phyloP scores from a whole-genome alignment of 2,797 vertebrate genomes.

The Ctenopoma kingsleyae region DNA sequence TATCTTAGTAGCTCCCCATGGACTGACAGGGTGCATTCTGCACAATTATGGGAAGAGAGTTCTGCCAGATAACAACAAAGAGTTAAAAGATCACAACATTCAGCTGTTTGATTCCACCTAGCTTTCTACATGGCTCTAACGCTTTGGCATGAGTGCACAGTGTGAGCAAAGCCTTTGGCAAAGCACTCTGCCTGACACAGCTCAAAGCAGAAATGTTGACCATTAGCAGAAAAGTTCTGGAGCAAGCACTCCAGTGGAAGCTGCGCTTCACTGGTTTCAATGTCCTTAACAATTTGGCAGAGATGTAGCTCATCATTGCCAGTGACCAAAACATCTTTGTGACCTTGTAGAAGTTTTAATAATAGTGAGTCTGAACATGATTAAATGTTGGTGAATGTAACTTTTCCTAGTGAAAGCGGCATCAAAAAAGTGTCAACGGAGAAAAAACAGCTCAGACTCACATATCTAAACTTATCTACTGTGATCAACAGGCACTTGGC shows the following conservation, averaged over 20 bases:
- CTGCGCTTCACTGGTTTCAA: slow-evolving; percentile 53
- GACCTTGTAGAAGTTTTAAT: slow-evolving; percentile 15
- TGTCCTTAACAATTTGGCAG: slow-evolving; percentile 52
- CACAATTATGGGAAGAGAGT: slow-evolving; percentile 19
- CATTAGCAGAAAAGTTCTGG: slow-evolving; percentile 70
- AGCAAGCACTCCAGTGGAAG: slow-evolving; percentile 51
- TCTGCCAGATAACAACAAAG: slow-evolving; percentile 13
- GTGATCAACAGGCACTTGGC: slow-evolving; percentile 66
- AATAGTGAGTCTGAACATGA: slow-evolving; percentile 10
- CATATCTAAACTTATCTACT: slow-evolving; percentile 56
- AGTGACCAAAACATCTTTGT: slow-evolving; percentile 24
- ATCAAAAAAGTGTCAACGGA: neutral
- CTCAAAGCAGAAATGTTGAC: slow-evolving; percentile 63
- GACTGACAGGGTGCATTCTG: slow-evolving; percentile 43
- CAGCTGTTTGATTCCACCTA: slow-evolving; percentile 55
- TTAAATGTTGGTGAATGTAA: slow-evolving; percentile 10
- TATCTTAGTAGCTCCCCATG: slow-evolving; percentile 27
- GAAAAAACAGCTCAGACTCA: slow-evolving; percentile 19
- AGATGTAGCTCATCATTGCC: slow-evolving; percentile 32
- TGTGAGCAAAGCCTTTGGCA: slow-evolving; percentile 55
- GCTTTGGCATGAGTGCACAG: slow-evolving; percentile 47
- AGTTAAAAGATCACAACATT: slow-evolving; percentile 31
- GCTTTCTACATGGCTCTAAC: slow-evolving; percentile 36
- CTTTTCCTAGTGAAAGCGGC: slow-evolving; percentile 1
- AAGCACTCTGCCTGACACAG: slow-evolving; percentile 56